These are phyloP conservation scores for Semotilus atromaculatus DNA, from an alignment of 2,797 vertebrate genomes.

Conservation along the genomic window DNA sequence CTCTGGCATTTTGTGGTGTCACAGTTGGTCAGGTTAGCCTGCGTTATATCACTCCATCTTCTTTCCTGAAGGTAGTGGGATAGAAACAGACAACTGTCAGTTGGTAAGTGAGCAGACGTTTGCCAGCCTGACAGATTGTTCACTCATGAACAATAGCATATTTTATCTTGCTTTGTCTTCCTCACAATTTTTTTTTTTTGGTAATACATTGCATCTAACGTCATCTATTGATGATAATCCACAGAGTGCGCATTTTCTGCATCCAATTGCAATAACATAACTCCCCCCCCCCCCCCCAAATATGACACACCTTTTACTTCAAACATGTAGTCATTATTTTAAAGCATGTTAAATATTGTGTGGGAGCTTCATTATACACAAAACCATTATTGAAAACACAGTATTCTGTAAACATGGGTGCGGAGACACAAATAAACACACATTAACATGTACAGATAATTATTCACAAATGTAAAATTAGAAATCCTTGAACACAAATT, in stretches of 20 bases:
- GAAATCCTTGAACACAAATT: constrained; percentile 40
- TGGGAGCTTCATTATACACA: neutral
- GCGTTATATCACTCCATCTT: constrained; percentile 37
- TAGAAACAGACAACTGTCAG: constrained; percentile 52
- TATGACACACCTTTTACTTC: no score
- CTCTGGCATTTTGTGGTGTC: constrained; percentile 33
- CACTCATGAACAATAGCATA: constrained; percentile 53
- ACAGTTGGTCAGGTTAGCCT: constrained; percentile 40
- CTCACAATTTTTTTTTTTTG: neutral
- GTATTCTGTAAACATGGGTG: constrained; percentile 21
- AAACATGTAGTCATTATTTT: neutral
- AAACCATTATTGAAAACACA: neutral
- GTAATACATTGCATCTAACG: neutral
- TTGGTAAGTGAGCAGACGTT: constrained; percentile 38
- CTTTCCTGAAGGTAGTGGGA: constrained; percentile 26
- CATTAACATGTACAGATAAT: constrained; percentile 10
- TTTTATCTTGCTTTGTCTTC: neutral
- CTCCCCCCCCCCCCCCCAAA: no score
- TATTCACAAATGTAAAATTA: constrained; percentile 44
- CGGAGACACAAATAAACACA: neutral
- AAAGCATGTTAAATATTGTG: neutral
- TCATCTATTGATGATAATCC: neutral
- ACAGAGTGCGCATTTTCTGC: no score
- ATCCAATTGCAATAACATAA: no score
- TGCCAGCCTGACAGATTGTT: constrained; percentile 56